phyloP scores from a whole-genome alignment of 2,888 invertebrate species.

The Dilophus febrilis region DNA sequence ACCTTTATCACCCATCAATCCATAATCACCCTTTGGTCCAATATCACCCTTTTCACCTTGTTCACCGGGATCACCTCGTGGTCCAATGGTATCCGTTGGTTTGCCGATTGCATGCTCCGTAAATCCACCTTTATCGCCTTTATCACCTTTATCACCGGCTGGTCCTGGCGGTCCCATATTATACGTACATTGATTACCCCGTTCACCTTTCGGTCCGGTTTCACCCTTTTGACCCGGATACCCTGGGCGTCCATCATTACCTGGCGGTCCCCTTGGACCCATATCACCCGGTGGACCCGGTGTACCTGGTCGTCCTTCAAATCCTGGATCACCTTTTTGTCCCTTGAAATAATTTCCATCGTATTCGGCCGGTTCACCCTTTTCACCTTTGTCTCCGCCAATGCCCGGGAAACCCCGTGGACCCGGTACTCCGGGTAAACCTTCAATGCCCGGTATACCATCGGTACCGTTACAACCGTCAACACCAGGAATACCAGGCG shows the following conservation, averaged over 20 bases:
- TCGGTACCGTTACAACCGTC: constrained; percentile 96
- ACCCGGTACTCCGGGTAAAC: constrained; percentile 52
- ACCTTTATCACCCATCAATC: constrained; percentile 56
- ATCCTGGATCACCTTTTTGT: constrained; percentile 63
- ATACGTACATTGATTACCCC: constrained; percentile 44
- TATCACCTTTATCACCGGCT: constrained; percentile 49
- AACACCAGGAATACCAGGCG: constrained; percentile 65
- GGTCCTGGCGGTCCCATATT: constrained; percentile 14
- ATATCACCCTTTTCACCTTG: constrained; percentile 42
- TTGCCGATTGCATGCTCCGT: constrained; percentile 6
- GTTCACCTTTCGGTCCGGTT: constrained; percentile 55
- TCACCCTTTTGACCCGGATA: constrained; percentile 59
- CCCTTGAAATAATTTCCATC: constrained; percentile 47
- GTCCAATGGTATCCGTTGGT: constrained; percentile 3
- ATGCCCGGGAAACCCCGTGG: constrained; percentile 50
- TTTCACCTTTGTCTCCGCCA: constrained; percentile 40
- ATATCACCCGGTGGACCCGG: constrained; percentile 23
- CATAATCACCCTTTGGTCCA: constrained; percentile 41
- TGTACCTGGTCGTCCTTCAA: constrained; percentile 22
- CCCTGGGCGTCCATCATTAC: constrained; percentile 25
- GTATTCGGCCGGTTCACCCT: constrained; percentile 56
- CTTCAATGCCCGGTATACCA: constrained; percentile 56
- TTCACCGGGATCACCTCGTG: constrained; percentile 33
- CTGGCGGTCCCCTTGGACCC: constrained; percentile 66
- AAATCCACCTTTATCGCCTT: constrained; percentile 40